phyloP scores from a whole-genome alignment of 2,113 vertebrate species.

The Leucopsar rothschildi region DNA sequence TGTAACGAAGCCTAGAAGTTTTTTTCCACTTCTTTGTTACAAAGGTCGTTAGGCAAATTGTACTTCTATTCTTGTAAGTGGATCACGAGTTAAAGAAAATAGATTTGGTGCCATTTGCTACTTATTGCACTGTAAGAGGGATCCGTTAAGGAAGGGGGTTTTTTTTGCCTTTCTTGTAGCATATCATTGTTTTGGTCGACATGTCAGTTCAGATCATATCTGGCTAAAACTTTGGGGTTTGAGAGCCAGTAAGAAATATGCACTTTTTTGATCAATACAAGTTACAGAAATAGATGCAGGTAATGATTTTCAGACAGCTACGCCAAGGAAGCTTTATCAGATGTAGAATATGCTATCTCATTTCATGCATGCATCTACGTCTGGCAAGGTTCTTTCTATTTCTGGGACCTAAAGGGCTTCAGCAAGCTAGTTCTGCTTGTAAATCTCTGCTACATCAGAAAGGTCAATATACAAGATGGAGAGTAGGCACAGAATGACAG shows the following conservation, averaged over 20 bases:
- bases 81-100: neutral
- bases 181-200: neutral
- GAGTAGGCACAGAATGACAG: neutral
- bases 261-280: neutral
- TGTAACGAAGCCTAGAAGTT: neutral
- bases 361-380: constrained; percentile 37
- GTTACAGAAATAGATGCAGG: constrained; percentile 45
- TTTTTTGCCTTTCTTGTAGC: neutral
- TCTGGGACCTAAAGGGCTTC: constrained; percentile 29
- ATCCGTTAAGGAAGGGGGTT: neutral
- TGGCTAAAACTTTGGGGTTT: constrained; percentile 7
- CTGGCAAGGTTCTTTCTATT: constrained; percentile 55
- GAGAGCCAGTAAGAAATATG: neutral
- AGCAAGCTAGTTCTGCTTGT: constrained; percentile 33
- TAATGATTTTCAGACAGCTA: constrained; percentile 32
- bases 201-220: constrained; percentile 48
- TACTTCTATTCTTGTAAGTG: neutral
- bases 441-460: constrained; percentile 44
- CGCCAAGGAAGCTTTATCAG: constrained; percentile 42
- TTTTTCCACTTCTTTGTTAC: neutral
- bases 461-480: constrained; percentile 53
- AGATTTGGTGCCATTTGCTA: neutral
- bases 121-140: neutral
- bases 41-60: neutral
- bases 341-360: constrained; percentile 53